Evolutionary conservation across 2,797 vertebrate species (phyloP).

Genomic region (Arrhamphus sclerolepis): DNA sequence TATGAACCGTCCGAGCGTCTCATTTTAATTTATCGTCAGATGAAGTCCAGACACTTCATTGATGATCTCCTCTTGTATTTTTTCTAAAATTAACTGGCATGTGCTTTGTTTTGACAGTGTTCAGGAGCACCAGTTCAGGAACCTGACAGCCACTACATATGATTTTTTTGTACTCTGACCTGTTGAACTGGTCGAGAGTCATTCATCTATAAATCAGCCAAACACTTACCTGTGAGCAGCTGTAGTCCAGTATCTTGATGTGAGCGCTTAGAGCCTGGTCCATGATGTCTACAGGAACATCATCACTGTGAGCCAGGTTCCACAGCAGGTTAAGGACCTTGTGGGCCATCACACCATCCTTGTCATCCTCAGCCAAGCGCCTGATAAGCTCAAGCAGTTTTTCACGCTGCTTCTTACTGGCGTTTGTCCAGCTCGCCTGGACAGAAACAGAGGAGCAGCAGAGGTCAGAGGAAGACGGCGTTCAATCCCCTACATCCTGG

Average conservation of each 20-base stretch:
- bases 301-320: constrained; percentile 99
- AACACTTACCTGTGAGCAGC: constrained; percentile 93
- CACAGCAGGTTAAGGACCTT: constrained; percentile 98
- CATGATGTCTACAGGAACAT: constrained; percentile 99
- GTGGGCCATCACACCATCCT: constrained; percentile 99
- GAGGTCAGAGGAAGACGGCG: neutral
- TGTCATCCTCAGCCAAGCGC: constrained; percentile 97
- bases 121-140: too few species aligned
- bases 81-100: too few species aligned
- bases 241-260: constrained; percentile 99
- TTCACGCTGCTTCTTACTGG: constrained; percentile 98
- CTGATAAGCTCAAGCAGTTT: constrained; percentile 96
- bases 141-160: too few species aligned
- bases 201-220: too few species aligned
- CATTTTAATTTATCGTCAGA: too few species aligned
- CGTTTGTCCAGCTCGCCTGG: constrained; percentile 99
- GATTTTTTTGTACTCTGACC: too few species aligned
- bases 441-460: constrained; percentile 6
- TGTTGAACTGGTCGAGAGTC: too few species aligned
- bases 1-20: too few species aligned
- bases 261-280: constrained; percentile 99
- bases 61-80: too few species aligned
- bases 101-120: too few species aligned
- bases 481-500: neutral
- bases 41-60: too few species aligned